phyloP scores from a whole-genome alignment of 53 echinoderm and acorn worm species.

The Temnopleurus reevesii region DNA sequence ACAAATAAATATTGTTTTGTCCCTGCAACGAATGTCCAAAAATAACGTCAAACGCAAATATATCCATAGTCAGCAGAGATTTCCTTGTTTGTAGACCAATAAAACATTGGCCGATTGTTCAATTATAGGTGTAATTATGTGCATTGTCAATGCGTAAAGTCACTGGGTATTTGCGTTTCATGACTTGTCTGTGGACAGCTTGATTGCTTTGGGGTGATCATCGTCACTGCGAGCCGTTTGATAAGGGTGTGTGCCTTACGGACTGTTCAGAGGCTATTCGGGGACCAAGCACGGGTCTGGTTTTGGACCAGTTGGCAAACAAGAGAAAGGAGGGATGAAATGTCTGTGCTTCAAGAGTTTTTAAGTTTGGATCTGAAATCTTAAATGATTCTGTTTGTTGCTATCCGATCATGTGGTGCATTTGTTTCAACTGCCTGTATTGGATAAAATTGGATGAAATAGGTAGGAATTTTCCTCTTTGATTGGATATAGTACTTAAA shows the following conservation, averaged over 20 bases:
- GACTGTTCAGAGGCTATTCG: neutral
- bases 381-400: no score
- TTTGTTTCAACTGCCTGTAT: neutral
- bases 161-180: constrained; percentile 2
- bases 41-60: neutral
- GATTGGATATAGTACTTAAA: no score
- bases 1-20: no score
- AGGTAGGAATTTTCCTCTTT: no score
- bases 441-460: no score
- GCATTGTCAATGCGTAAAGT: constrained; percentile 6
- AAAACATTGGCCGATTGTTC: neutral
- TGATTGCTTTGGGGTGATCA: neutral
- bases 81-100: neutral
- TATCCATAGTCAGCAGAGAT: neutral
- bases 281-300: neutral
- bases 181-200: constrained; percentile 12
- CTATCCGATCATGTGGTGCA: no score
- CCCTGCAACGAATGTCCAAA: no score
- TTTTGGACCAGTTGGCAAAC: no score
- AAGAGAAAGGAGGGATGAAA: no score
- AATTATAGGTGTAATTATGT: constrained; percentile 35
- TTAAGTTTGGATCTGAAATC: no score
- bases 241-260: neutral
- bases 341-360: no score
- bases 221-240: neutral